Base-by-base conservation (phyloP, 2,888 invertebrate genomes). In the Lasioglossum lativentre region DNA sequence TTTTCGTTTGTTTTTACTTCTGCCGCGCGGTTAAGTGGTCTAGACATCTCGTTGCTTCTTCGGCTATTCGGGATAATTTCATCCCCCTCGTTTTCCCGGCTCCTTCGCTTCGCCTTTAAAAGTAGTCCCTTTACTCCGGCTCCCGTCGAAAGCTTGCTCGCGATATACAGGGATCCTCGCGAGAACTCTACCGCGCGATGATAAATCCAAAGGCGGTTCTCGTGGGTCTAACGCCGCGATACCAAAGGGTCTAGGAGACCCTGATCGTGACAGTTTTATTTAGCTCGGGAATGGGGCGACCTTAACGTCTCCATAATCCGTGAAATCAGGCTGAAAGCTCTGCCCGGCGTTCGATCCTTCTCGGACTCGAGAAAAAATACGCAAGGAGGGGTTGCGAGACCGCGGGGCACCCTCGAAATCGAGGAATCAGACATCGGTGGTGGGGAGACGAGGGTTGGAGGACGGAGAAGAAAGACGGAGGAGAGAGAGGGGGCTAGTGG, bases 241-340 rank as follows among this genome's bases (percentile, higher is more conserved):
- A 70, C 59, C 27, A 34, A 30, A 63, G 30, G 27, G 63, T n/a
- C 66, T 80, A 73, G 84, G 77, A 77, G 82, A 73, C 52, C 47
- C 82, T 88, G 81, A 82, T 71, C 80, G 63, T 83, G 86, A 79
- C 81, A 90, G 88, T 86, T 80, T 89, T 86, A 83, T 87, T 86
- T 40, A 45, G n/a, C 63, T 34, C 56, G 38, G 45, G 40, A 59
- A 80, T 75, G 73, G n/a, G 59, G 73, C 80, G 76, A 78, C 70
- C 71, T 66, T 47, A 66, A 72, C 76, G 71, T 78, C 78, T 79
- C 66, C 45, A 52, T 70, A n/a, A 68, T 59, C 42, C 82, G 71
- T n/a, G 77, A 82, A 68, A 72, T 83, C 77, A n/a, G 16, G 45
- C 75, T 66, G 6, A 10, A 66, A 73, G 34, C n/a, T 14, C 52